These are phyloP conservation scores for Lycocerus yunnanus DNA, from an alignment of 2,888 invertebrate genomes.

Conservation along the genomic window DNA sequence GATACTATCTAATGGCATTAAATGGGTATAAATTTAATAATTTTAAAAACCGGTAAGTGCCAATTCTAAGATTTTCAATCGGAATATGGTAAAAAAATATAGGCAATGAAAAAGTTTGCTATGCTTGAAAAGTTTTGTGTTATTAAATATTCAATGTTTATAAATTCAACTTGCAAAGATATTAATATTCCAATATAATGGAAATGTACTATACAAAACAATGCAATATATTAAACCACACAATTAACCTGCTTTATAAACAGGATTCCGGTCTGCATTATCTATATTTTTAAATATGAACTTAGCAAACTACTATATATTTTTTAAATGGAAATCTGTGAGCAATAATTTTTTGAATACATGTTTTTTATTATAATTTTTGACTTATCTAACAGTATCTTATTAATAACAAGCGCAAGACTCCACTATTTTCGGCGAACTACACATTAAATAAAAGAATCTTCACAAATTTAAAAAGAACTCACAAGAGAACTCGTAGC, in stretches of 20 bases:
- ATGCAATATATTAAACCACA: not conserved
- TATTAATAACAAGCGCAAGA: too few species aligned
- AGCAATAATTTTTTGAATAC: too few species aligned
- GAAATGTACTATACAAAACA: not conserved
- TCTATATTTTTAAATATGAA: not conserved
- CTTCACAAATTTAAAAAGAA: too few species aligned
- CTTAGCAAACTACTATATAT: not conserved
- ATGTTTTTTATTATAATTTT: too few species aligned
- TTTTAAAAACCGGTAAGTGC: not conserved
- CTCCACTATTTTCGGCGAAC: too few species aligned
- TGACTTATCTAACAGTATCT: too few species aligned
- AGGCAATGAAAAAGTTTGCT: too few species aligned
- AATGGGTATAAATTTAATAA: not conserved
- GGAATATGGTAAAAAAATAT: not conserved
- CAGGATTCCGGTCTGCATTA: not conserved
- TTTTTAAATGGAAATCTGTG: not conserved
- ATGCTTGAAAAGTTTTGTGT: too few species aligned
- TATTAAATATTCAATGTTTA: too few species aligned
- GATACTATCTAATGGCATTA: not conserved
- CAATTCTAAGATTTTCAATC: not conserved
- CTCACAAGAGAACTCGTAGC: too few species aligned
- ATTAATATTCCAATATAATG: not conserved
- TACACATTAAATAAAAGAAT: too few species aligned
- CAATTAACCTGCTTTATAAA: not conserved
- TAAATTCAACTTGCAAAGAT: not conserved